These are phyloP conservation scores for Calameuta idolon DNA, from an alignment of 2,888 invertebrate species.

Conservation along the genomic window DNA sequence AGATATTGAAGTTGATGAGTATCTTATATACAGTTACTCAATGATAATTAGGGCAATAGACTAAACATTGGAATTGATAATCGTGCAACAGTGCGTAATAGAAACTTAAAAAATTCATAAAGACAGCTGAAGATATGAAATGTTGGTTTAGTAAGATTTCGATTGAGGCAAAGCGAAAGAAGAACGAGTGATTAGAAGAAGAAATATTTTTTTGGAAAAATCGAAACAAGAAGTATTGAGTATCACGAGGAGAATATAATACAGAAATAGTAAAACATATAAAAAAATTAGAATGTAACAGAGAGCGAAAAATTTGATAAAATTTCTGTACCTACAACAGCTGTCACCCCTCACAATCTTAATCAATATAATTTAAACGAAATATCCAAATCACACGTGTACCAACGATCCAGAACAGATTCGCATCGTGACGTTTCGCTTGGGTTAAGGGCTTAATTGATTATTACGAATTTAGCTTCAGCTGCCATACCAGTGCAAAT, in stretches of 20 bases:
- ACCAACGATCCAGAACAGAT: not conserved
- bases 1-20: not conserved
- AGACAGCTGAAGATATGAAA: not conserved
- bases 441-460: not conserved
- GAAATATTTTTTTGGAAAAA: not conserved
- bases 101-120: not conserved
- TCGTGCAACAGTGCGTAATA: conserved; percentile 8
- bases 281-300: not conserved
- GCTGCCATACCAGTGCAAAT: not conserved
- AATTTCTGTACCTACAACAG: not conserved
- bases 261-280: not conserved
- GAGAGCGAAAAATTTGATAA: not conserved
- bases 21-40: not conserved
- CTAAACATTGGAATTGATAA: conserved; percentile 6
- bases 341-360: not conserved
- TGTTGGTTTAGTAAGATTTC: not conserved
- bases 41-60: not conserved
- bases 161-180: no score
- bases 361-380: not conserved
- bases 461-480: not conserved
- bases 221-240: no score
- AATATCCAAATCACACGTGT: not conserved
- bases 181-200: not conserved
- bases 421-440: not conserved
- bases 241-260: not conserved